phyloP scores from a whole-genome alignment of 2,797 vertebrate genomes.

The Gymnodraco acuticeps region DNA sequence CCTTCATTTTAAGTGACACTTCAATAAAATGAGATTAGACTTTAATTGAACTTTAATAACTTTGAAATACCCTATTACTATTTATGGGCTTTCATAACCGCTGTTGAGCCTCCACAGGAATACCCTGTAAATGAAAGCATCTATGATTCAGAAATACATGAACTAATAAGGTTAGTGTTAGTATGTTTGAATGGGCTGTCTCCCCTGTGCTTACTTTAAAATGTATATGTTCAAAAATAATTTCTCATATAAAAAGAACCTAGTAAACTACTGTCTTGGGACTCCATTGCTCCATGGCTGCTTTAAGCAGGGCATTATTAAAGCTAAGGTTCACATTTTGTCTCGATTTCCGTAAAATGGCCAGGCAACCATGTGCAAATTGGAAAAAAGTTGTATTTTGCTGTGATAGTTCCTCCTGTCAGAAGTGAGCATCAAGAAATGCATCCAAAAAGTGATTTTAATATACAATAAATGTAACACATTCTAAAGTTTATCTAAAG shows the following conservation, averaged over 20 bases:
- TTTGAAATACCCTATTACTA: slow-evolving; percentile 25
- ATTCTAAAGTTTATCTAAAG: too few species aligned
- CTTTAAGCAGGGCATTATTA: not conserved
- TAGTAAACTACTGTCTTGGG: not conserved
- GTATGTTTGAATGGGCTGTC: slow-evolving; percentile 11
- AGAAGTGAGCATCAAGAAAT: not conserved
- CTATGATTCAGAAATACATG: slow-evolving; percentile 4
- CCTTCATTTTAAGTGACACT: slow-evolving; percentile 38
- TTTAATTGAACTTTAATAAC: slow-evolving; percentile 53
- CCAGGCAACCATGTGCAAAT: too few species aligned
- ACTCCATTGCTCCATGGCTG: not conserved
- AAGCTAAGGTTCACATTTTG: not conserved
- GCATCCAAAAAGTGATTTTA: not conserved
- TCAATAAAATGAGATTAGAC: slow-evolving; percentile 49
- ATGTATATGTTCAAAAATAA: not conserved
- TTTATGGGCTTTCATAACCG: slow-evolving; percentile 30
- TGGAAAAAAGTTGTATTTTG: not conserved
- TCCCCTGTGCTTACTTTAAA: not conserved
- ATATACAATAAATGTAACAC: not conserved
- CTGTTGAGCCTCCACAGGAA: slow-evolving; percentile 9
- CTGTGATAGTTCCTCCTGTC: not conserved
- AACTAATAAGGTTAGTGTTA: not conserved
- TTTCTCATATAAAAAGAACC: slow-evolving; percentile 8
- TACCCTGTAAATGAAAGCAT: slow-evolving; percentile 25
- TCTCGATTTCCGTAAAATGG: not conserved